Percentiles rank a stretch among this genome's conserved stretches.
Evolutionary conservation across 2,888 invertebrate species (phyloP).

Genomic region (Chaitophorus viminalis): DNA sequence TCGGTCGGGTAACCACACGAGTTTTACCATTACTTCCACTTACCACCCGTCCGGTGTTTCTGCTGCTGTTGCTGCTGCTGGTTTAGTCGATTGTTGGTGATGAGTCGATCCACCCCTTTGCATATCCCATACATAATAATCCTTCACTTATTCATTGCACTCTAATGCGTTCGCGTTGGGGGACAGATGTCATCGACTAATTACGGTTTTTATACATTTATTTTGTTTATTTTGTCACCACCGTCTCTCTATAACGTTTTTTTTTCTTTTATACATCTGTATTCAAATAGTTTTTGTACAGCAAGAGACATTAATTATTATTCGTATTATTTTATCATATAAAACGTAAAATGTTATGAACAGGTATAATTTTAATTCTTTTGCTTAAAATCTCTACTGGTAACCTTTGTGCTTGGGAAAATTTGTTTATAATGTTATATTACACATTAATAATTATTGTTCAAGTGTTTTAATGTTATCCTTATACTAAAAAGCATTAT

Average conservation of each 20-base stretch:
- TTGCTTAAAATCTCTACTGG: too few species aligned
- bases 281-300: too few species aligned
- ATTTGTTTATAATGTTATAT: too few species aligned
- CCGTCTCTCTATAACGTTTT: neutral
- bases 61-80: neutral
- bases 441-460: too few species aligned
- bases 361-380: too few species aligned
- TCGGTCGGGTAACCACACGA: slow-evolving; percentile 31
- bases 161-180: neutral
- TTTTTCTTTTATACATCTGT: too few species aligned
- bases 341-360: too few species aligned
- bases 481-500: too few species aligned
- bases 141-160: slow-evolving; percentile 15
- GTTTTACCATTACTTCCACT: neutral
- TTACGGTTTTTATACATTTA: slow-evolving; percentile 7
- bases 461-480: too few species aligned
- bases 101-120: slow-evolving; percentile 34
- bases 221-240: neutral
- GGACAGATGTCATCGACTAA: slow-evolving; percentile 26
- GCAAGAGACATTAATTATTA: too few species aligned
- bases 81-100: slow-evolving; percentile 24
- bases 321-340: too few species aligned
- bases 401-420: too few species aligned
- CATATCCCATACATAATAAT: slow-evolving; percentile 38
- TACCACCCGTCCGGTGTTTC: neutral